Evolutionary conservation across 2,888 invertebrate genomes (phyloP).

Genomic region (Meta bourneti): DNA sequence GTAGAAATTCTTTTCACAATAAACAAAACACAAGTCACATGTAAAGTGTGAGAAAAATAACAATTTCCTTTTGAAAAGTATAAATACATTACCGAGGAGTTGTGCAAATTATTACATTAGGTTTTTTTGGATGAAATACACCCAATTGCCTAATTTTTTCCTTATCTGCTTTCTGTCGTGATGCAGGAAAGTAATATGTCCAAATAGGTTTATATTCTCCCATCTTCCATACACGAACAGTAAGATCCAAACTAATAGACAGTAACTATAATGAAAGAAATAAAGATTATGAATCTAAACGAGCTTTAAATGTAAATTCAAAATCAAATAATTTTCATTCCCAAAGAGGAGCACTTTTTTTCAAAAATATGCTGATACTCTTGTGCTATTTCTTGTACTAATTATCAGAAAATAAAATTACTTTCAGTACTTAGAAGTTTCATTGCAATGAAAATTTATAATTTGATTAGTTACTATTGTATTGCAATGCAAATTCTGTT

Average conservation of each 20-base stretch:
- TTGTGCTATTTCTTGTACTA: no score
- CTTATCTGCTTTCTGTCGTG: conserved; percentile 37
- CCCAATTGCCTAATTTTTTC: conserved; percentile 1
- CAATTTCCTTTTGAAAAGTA: neutral
- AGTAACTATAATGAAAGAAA: conserved; percentile 70
- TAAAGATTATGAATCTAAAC: neutral
- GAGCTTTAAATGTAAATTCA: no score
- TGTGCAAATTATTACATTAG: conserved; percentile 37
- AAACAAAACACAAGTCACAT: neutral
- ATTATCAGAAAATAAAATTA: no score
- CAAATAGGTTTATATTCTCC: conserved; percentile 21
- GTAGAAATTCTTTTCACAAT: no score
- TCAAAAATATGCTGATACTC: no score
- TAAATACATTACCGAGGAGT: conserved; percentile 8
- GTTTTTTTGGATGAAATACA: conserved; percentile 42
- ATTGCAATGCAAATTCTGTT: no score
- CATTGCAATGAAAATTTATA: no score
- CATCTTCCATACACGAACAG: conserved; percentile 51
- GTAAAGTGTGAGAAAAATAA: neutral
- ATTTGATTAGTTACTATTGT: no score
- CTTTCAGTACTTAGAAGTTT: no score
- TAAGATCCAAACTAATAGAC: conserved; percentile 76
- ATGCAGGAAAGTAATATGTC: neutral
- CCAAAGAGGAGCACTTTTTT: no score
- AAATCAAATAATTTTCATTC: no score